Percentiles rank a stretch among this genome's conserved stretches.
These are phyloP conservation scores for Sebastes kiyomatsui DNA, from an alignment of 2,797 vertebrate species.

Conservation along the genomic window DNA sequence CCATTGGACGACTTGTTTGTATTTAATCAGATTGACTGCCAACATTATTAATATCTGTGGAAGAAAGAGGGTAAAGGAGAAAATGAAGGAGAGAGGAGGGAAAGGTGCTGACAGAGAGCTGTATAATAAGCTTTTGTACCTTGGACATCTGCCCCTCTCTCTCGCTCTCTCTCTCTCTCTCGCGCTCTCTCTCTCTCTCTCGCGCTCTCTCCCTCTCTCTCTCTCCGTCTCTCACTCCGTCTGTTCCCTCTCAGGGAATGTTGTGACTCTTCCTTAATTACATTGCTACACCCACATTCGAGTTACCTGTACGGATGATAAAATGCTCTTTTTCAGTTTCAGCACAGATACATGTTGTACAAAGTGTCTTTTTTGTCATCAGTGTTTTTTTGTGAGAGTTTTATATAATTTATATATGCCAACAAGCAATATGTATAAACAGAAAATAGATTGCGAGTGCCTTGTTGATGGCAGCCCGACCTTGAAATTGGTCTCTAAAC, in stretches of 20 bases:
- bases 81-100: slow-evolving; percentile 48
- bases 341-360: background rate
- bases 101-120: slow-evolving; percentile 70
- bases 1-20: slow-evolving; percentile 46
- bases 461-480: slow-evolving; percentile 5
- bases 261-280: slow-evolving; percentile 28
- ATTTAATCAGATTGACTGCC: slow-evolving; percentile 75
- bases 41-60: slow-evolving; percentile 75
- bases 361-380: background rate
- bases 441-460: slow-evolving; percentile 3
- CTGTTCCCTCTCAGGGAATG: slow-evolving; percentile 11
- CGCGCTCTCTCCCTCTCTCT: background rate
- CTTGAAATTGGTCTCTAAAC: slow-evolving; percentile 37
- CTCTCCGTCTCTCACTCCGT: background rate
- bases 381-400: background rate
- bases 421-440: background rate
- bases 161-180: background rate
- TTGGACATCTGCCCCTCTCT: slow-evolving; percentile 20
- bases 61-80: slow-evolving; percentile 57
- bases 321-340: background rate
- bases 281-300: slow-evolving; percentile 6
- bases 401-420: background rate
- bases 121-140: slow-evolving; percentile 70
- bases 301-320: background rate
- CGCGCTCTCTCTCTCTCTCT: background rate